Evolutionary conservation across 2,888 invertebrate species (phyloP).

Genomic region (Erebia ligea): DNA sequence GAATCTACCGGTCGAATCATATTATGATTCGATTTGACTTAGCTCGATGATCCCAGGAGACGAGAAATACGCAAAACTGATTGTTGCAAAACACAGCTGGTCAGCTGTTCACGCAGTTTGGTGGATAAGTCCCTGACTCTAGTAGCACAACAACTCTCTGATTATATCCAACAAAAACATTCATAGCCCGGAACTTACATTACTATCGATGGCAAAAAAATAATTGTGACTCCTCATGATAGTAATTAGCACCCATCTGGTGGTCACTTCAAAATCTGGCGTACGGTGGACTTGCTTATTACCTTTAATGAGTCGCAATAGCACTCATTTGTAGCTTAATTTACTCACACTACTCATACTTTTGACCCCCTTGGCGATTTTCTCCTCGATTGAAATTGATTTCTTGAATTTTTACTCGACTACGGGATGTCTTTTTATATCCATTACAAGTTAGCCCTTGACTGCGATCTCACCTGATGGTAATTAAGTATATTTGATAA

Average conservation of each 20-base stretch:
- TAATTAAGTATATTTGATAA: no score
- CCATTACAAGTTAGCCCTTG: no score
- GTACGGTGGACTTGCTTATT: constrained; percentile 52
- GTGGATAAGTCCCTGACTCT: no score
- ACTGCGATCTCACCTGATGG: no score
- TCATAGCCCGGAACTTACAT: constrained; percentile 78
- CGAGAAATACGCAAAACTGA: no score
- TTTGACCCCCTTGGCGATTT: constrained; percentile 1
- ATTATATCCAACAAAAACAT: constrained; percentile 80
- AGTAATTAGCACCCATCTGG: constrained; percentile 82
- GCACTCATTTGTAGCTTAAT: constrained; percentile 15
- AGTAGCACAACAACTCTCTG: constrained; percentile 42
- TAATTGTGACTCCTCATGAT: constrained; percentile 79
- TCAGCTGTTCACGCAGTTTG: no score
- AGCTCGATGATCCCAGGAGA: no score
- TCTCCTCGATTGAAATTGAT: constrained; percentile 1
- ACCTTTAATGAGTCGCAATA: constrained; percentile 42
- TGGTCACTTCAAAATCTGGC: constrained; percentile 72
- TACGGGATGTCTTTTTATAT: no score
- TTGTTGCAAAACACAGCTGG: no score
- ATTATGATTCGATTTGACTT: no score
- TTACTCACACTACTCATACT: background rate
- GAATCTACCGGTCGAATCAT: no score
- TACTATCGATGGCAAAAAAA: constrained; percentile 77
- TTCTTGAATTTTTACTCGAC: background rate